Evolutionary conservation across 2,888 invertebrate species (phyloP).

Genomic region (Glomeris marginata): DNA sequence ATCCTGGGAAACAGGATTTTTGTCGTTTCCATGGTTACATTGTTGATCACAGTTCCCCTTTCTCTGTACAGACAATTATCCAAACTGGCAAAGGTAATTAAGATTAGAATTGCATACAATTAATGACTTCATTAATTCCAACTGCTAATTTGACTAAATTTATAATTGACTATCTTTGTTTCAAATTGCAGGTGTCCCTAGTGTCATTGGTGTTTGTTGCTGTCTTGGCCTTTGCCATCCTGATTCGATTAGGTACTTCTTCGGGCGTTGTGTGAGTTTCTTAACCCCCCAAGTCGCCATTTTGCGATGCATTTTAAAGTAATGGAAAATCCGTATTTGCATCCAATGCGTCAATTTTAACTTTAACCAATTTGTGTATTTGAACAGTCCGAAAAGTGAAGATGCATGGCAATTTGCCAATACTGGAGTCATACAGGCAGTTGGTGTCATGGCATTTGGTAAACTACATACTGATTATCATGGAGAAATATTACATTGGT

Average conservation of each 20-base stretch:
- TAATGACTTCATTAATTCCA: no score
- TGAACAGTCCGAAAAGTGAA: slow-evolving; percentile 41
- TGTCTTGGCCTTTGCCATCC: slow-evolving; percentile 51
- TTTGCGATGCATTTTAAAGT: neutral
- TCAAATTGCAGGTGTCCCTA: slow-evolving; percentile 37
- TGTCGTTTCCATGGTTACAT: slow-evolving; percentile 53
- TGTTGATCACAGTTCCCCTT: slow-evolving; percentile 58
- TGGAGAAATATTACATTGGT: neutral
- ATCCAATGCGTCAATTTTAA: no score
- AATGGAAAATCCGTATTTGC: no score
- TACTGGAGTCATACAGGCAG: slow-evolving; percentile 55
- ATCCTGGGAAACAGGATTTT: slow-evolving; percentile 47
- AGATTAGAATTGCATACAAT: no score
- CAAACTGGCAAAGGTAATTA: slow-evolving; percentile 43
- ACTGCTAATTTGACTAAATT: neutral
- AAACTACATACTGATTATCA: slow-evolving; percentile 20
- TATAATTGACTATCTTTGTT: slow-evolving; percentile 6
- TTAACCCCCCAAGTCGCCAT: slow-evolving; percentile 6
- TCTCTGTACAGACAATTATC: slow-evolving; percentile 63
- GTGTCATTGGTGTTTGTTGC: slow-evolving; percentile 52
- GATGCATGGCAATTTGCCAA: slow-evolving; percentile 58
- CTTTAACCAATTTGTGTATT: slow-evolving; percentile 4
- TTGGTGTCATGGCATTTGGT: slow-evolving; percentile 75
- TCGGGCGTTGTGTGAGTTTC: slow-evolving; percentile 46
- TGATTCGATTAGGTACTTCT: slow-evolving; percentile 43